Evolutionary conservation across 2,888 invertebrate species (phyloP).

Genomic region (Papilio protenor): DNA sequence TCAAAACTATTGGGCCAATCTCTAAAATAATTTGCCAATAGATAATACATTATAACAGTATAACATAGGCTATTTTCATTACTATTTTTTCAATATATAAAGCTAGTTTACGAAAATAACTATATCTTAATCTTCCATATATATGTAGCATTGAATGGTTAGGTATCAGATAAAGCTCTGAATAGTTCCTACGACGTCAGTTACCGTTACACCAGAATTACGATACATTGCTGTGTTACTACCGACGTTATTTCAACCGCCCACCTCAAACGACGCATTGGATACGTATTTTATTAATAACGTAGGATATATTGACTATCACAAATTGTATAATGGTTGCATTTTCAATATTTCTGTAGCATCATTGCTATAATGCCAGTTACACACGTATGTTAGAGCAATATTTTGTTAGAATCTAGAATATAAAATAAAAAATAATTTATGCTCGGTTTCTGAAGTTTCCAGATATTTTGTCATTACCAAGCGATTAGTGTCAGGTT

Average conservation of each 20-base stretch:
- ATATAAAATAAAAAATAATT: background rate
- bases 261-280: conserved; percentile 6
- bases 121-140: conserved; percentile 8
- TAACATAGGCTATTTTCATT: no score
- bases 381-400: background rate
- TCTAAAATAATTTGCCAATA: no score
- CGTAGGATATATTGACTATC: background rate
- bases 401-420: background rate
- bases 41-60: no score
- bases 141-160: conserved; percentile 4
- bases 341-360: background rate
- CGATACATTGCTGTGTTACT: background rate
- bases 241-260: conserved; percentile 13
- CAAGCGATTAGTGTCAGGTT: no score
- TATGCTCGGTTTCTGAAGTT: background rate
- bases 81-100: no score
- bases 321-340: background rate
- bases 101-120: background rate
- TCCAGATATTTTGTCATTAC: no score
- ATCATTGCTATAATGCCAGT: background rate
- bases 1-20: no score
- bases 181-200: conserved; percentile 29
- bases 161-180: background rate
- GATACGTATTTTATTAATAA: conserved; percentile 24
- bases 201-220: conserved; percentile 1